A percentile compares a stretch with the other conserved stretches of the same genome.
Evolutionary conservation across 2,113 vertebrate genomes (phyloP).

Genomic region (Ellobius talpinus): DNA sequence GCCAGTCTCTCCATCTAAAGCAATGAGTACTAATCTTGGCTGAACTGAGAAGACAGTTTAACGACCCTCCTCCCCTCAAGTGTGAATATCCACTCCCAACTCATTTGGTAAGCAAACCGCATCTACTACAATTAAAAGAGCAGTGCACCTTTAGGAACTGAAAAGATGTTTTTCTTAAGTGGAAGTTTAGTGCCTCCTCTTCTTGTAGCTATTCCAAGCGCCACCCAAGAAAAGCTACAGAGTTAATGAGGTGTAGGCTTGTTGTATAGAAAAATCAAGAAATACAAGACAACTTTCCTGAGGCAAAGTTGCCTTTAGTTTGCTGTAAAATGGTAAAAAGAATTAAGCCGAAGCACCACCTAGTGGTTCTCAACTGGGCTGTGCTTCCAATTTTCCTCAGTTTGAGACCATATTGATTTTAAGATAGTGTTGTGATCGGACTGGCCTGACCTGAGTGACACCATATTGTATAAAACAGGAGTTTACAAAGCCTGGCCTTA

Average conservation of each 20-base stretch:
- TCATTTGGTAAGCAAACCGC: not conserved
- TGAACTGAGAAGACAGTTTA: not conserved
- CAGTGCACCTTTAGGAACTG: not conserved
- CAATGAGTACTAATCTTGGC: slow-evolving; percentile 5
- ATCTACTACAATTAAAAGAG: slow-evolving; percentile 46
- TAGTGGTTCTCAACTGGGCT: slow-evolving; percentile 82
- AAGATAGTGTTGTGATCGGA: not conserved
- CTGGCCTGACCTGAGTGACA: not conserved
- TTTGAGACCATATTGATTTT: not conserved
- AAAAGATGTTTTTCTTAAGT: not conserved
- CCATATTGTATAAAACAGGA: not conserved
- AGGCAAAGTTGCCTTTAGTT: slow-evolving; percentile 37
- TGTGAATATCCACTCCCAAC: not conserved
- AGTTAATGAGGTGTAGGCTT: not conserved
- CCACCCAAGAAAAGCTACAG: not conserved
- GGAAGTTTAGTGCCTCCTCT: not conserved
- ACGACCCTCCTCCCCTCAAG: not conserved
- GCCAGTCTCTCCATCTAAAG: not conserved
- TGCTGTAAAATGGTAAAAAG: slow-evolving; percentile 47
- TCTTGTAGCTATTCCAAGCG: not conserved
- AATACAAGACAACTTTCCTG: slow-evolving; percentile 42
- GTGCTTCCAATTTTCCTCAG: slow-evolving; percentile 33
- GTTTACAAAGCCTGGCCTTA: too few species aligned
- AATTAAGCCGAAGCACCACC: slow-evolving; percentile 86
- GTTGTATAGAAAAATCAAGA: not conserved